Percentiles rank a stretch among this genome's conserved stretches.
Evolutionary conservation across 1,140 invertebrate genomes (phyloP).

Genomic region (Drosophila pruinosa): DNA sequence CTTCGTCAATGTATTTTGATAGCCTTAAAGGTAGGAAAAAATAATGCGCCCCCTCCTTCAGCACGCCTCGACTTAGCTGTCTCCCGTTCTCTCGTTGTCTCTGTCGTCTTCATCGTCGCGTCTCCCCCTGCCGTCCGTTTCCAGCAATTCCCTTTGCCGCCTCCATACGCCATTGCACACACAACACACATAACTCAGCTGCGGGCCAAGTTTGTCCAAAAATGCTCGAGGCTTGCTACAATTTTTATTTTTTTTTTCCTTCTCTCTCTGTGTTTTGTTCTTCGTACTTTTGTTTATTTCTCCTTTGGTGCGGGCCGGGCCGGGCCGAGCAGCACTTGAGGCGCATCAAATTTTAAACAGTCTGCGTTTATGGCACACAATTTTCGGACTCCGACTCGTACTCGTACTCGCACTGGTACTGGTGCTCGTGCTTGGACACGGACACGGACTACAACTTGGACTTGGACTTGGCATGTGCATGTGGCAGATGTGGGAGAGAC

Average conservation of each 20-base stretch:
- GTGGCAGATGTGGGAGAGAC: constrained; percentile 63
- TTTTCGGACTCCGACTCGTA: constrained; percentile 52
- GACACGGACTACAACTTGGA: constrained; percentile 21
- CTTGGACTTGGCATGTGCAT: constrained; percentile 60
- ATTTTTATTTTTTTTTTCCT: constrained; percentile 57
- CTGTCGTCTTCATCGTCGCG: constrained; percentile 26
- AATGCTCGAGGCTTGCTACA: constrained; percentile 60
- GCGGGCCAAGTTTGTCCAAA: constrained; percentile 74
- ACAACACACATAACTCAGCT: constrained; percentile 72
- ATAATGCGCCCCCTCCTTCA: constrained; percentile 57
- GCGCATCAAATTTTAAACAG: constrained; percentile 79
- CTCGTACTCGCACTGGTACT: constrained; percentile 12
- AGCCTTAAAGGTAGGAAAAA: constrained; percentile 76
- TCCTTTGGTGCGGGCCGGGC: constrained; percentile 70
- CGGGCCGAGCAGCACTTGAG: constrained; percentile 60
- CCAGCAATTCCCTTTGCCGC: too few relatives aligned
- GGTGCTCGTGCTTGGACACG: constrained; percentile 2
- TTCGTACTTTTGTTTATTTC: constrained; percentile 81
- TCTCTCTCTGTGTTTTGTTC: constrained; percentile 50
- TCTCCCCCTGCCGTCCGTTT: too few relatives aligned
- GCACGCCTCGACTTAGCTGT: not conserved
- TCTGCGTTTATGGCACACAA: constrained; percentile 80
- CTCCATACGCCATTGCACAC: constrained; percentile 30
- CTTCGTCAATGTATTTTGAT: constrained; percentile 70
- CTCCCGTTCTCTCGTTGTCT: constrained; percentile 39